phyloP scores from a whole-genome alignment of 1,140 invertebrate genomes.

The Saccostrea cuccullata region DNA sequence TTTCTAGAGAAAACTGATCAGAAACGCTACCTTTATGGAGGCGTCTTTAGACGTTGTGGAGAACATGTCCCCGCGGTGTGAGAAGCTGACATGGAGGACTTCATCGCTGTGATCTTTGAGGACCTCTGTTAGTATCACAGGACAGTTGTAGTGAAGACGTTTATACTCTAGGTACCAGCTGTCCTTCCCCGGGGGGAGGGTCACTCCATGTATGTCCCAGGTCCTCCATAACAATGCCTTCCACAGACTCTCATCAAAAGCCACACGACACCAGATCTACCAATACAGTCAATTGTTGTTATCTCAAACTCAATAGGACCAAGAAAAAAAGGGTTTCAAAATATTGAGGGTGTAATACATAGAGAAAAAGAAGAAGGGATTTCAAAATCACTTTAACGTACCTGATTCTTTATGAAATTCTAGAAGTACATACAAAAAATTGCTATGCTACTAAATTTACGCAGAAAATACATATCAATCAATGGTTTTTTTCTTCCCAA shows the following conservation, averaged over 20 bases:
- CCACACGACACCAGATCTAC: slow-evolving; percentile 72
- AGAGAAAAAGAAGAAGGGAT: too few relatives aligned
- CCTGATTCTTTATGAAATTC: too few relatives aligned
- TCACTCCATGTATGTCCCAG: slow-evolving; percentile 41
- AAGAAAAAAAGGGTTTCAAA: too few relatives aligned
- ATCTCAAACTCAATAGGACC: too few relatives aligned
- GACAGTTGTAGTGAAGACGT: slow-evolving; percentile 86
- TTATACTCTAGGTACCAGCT: slow-evolving; percentile 89
- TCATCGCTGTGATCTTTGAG: slow-evolving; percentile 82
- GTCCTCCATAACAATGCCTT: slow-evolving; percentile 76
- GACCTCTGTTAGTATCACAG: slow-evolving; percentile 87
- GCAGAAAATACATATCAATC: too few relatives aligned
- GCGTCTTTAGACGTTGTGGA: slow-evolving; percentile 91
- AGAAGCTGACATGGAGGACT: slow-evolving; percentile 92
- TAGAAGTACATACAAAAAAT: too few relatives aligned
- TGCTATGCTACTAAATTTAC: too few relatives aligned
- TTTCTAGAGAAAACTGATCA: slow-evolving; percentile 82
- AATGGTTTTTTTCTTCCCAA: too few relatives aligned
- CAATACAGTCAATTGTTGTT: neutral
- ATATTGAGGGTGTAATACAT: too few relatives aligned
- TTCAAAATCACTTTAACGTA: too few relatives aligned
- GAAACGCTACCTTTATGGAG: slow-evolving; percentile 76
- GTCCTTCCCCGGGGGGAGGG: slow-evolving; percentile 83
- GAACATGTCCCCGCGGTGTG: slow-evolving; percentile 91
- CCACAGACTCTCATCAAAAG: slow-evolving; percentile 77